Evolutionary conservation across 2,113 vertebrate genomes (phyloP), one percentile per base, ranked within the genome.

Genomic region (Hucho hucho): DNA sequence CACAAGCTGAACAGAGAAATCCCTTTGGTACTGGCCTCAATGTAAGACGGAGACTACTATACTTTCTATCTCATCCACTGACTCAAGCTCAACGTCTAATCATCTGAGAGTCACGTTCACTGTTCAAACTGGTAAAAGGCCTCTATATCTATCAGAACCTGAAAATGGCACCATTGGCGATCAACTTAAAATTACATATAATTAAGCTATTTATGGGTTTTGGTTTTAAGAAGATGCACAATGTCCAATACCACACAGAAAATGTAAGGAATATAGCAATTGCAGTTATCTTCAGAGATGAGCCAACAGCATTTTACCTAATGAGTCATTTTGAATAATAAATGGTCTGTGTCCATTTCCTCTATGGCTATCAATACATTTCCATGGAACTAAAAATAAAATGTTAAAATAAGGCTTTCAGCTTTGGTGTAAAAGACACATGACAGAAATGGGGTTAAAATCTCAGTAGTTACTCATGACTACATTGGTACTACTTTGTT

Each of bases 81-180:
- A 65, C 9, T 53, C 64, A 72, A 47, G 26, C 12, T 53, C 12
- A 53, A 67, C 56, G 71, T 25, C 63, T 9, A 64, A 25, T 29
- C 20, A 70, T 66, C 22, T 71, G 22, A 61, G 58, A 43, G n/a
- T 58, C 59, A 68, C 65, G 67, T 70, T 72, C 61, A 78, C 61
- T 77, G 58, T 61, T 64, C 22, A 46, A 61, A 64, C 26, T 75
- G 74, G 66, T 47, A 28, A 65, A 83, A 74, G 77, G 75, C 72
- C 71, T 76, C 71, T 70, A 61, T 70, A 64, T 71, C 69, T 77
- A 69, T 66, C 64, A 75, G 47, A 75, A 72, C 49, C 69, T 75
- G 63, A 79, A 43, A 63, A 43, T 69, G 37, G 67, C 32, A 46
- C 37, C 7, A 24, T 43, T 46, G 67, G 67, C 37, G 4, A 47